Conservation (phyloP, 2,797 vertebrate genomes). For the Macropus fuliginosus region DNA sequence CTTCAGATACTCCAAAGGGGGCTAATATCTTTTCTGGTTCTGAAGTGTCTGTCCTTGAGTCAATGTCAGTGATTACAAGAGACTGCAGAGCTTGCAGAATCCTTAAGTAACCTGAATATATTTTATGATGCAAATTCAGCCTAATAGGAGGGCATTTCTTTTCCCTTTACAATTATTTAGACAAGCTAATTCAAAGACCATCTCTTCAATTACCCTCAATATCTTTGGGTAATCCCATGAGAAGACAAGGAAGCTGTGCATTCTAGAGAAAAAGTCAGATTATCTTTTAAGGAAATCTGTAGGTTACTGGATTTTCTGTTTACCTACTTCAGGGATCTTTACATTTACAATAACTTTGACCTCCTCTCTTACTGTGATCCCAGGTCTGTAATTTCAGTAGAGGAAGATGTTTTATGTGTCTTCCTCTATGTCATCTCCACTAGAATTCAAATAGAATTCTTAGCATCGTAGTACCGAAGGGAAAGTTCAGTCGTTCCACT, state of each 20-base stretch:
- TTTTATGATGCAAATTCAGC: conserved; percentile 24
- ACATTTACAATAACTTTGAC: neutral
- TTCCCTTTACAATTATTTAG: conserved; percentile 25
- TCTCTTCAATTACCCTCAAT: neutral
- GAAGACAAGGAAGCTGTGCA: neutral
- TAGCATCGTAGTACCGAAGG: neutral
- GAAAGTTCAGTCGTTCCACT: neutral
- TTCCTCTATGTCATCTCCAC: neutral
- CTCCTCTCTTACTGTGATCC: neutral
- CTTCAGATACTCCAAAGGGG: conserved; percentile 10
- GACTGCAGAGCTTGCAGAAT: neutral
- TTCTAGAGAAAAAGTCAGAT: neutral
- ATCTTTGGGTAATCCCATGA: neutral
- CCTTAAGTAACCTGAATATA: neutral
- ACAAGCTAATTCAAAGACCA: neutral
- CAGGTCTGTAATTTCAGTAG: neutral
- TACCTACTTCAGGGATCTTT: neutral
- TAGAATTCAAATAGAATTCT: neutral
- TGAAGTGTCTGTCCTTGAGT: conserved; percentile 18
- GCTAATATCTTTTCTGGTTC: conserved; percentile 21
- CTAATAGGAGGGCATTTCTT: neutral
- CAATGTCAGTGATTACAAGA: conserved; percentile 21
- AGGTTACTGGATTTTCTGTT: neutral
- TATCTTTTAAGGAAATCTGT: neutral
- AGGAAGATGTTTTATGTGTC: neutral